Evolutionary conservation across 2,888 invertebrate species (phyloP).

Genomic region (Thyatira batis): DNA sequence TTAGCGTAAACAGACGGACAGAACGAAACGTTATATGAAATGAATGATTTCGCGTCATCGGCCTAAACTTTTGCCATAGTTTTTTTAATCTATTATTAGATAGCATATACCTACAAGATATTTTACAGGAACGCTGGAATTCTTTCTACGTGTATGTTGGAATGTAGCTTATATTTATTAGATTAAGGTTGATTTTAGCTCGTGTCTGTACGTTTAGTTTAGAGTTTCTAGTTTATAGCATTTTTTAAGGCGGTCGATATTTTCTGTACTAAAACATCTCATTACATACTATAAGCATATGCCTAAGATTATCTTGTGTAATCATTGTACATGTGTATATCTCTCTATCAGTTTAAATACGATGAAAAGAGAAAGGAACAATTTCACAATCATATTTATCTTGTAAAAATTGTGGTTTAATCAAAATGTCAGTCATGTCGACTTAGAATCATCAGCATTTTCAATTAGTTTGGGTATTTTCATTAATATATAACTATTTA

Average conservation of each 20-base stretch:
- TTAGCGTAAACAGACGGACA: conserved; percentile 21
- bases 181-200: neutral
- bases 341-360: no score
- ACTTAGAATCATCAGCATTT: no score
- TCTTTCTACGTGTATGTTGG: neutral
- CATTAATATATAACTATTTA: no score
- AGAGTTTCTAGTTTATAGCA: neutral
- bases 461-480: no score
- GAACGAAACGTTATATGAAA: conserved; percentile 23
- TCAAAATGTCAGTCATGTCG: no score
- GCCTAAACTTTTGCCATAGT: conserved; percentile 10
- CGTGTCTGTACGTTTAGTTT: neutral
- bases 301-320: no score
- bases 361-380: no score
- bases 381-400: no score
- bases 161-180: neutral
- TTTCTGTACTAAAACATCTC: neutral
- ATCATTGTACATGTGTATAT: no score
- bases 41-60: conserved; percentile 21
- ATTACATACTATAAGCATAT: no score
- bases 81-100: conserved; percentile 21
- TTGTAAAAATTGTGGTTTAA: no score
- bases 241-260: neutral
- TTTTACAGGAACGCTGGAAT: conserved; percentile 2
- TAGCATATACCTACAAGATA: neutral